A percentile compares a stretch with the other conserved stretches of the same genome.
Evolutionary conservation across 2,113 vertebrate species (phyloP).

Genomic region (Cromileptes altivelis): DNA sequence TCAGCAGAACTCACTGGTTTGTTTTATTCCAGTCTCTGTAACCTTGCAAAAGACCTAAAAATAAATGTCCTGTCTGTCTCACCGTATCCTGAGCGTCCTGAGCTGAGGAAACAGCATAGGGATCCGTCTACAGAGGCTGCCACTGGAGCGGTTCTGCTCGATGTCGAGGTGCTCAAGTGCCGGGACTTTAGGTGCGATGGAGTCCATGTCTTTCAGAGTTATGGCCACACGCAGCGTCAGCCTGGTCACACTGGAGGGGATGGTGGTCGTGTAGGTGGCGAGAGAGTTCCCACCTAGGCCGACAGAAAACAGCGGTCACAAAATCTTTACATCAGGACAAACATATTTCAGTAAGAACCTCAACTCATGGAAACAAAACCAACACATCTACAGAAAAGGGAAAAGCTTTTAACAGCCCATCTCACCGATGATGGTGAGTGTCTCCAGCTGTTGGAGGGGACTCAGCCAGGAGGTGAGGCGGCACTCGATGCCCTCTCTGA

Average conservation of each 20-base stretch:
- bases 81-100: conserved; percentile 74
- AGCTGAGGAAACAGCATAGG: conserved; percentile 77
- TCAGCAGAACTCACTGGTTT: too few species aligned
- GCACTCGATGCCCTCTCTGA: conserved; percentile 70
- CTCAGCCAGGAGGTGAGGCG: conserved; percentile 74
- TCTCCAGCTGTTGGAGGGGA: conserved; percentile 62
- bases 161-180: conserved; percentile 73
- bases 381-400: too few species aligned
- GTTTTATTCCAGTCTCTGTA: neutral
- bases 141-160: conserved; percentile 78
- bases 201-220: conserved; percentile 78
- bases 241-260: conserved; percentile 66
- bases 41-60: too few species aligned
- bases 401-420: neutral
- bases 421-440: conserved; percentile 72
- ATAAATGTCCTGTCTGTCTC: neutral
- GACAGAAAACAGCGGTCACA: neutral
- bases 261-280: conserved; percentile 64
- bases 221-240: conserved; percentile 72
- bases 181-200: conserved; percentile 69
- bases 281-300: conserved; percentile 68
- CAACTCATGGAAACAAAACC: too few species aligned
- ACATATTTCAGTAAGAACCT: too few species aligned
- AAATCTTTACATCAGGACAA: too few species aligned
- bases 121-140: conserved; percentile 74